Evolutionary conservation across 2,888 invertebrate genomes (phyloP).

Genomic region (Taphrorychus bicolor): DNA sequence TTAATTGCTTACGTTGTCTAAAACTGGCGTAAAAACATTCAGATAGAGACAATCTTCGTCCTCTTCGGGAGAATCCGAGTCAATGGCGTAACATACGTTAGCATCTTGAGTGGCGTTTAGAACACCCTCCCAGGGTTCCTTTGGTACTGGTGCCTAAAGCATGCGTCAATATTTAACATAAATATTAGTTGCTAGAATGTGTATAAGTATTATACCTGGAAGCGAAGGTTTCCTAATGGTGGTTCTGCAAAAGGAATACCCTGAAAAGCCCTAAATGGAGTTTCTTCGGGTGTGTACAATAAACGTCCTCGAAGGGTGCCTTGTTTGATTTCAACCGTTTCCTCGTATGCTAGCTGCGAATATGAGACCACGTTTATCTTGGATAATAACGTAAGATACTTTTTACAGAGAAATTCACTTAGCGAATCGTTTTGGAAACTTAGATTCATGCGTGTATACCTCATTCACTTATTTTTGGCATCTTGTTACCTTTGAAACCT

Average conservation of each 20-base stretch:
- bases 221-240: conserved; percentile 41
- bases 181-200: too few relatives aligned
- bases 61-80: conserved; percentile 39
- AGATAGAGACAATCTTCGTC: conserved; percentile 44
- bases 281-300: conserved; percentile 35
- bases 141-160: conserved; percentile 43
- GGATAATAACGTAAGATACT: too few relatives aligned
- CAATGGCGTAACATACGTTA: conserved; percentile 40
- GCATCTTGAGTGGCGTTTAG: conserved; percentile 40
- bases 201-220: too few relatives aligned
- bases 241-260: conserved; percentile 44
- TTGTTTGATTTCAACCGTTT: conserved; percentile 36
- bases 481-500: too few relatives aligned
- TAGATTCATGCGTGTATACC: too few relatives aligned
- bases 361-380: too few relatives aligned
- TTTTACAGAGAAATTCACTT: too few relatives aligned
- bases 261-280: conserved; percentile 42
- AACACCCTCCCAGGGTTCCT: conserved; percentile 39
- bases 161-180: too few relatives aligned
- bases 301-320: conserved; percentile 41
- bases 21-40: conserved; percentile 43
- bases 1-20: conserved; percentile 23
- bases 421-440: too few relatives aligned
- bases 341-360: conserved; percentile 36
- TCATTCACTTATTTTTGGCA: too few relatives aligned